A percentile compares a stretch with the other conserved stretches of the same genome.
Evolutionary conservation across 1,140 invertebrate genomes (phyloP).

Genomic region (Drosophila tani): DNA sequence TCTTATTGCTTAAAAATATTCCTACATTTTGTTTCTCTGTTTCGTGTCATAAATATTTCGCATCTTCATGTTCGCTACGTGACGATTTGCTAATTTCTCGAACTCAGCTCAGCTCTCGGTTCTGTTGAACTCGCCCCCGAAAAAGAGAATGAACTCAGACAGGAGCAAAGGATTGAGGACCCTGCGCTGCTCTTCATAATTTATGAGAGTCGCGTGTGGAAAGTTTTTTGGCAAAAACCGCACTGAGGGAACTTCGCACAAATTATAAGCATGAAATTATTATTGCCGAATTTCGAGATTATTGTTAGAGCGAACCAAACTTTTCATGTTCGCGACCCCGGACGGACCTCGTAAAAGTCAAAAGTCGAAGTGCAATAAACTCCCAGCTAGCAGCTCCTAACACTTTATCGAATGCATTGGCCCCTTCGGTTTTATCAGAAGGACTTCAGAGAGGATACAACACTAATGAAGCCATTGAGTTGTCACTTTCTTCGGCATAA

Average conservation of each 20-base stretch:
- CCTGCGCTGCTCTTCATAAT: slow-evolving; percentile 46
- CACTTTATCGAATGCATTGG: slow-evolving; percentile 14
- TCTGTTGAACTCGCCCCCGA: slow-evolving; percentile 32
- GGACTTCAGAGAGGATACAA: slow-evolving; percentile 13
- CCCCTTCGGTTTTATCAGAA: background rate
- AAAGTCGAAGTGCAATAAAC: slow-evolving; percentile 83
- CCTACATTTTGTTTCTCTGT: background rate
- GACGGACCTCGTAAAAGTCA: slow-evolving; percentile 47
- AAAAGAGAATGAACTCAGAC: slow-evolving; percentile 26
- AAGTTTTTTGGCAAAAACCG: slow-evolving; percentile 50
- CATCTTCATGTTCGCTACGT: slow-evolving; percentile 53
- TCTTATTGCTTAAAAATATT: too few relatives aligned
- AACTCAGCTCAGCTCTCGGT: slow-evolving; percentile 2
- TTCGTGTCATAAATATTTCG: slow-evolving; percentile 40
- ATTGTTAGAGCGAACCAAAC: slow-evolving; percentile 45
- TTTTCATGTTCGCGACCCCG: slow-evolving; percentile 36
- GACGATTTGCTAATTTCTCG: slow-evolving; percentile 77
- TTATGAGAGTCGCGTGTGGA: slow-evolving; percentile 62
- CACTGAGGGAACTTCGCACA: slow-evolving; percentile 18
- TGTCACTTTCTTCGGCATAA: slow-evolving; percentile 76
- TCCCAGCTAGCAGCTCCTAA: slow-evolving; percentile 17
- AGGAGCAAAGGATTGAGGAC: slow-evolving; percentile 40
- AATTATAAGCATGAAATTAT: slow-evolving; percentile 54
- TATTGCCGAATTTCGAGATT: slow-evolving; percentile 54
- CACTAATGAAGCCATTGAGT: slow-evolving; percentile 81